phyloP scores from a whole-genome alignment of 2,797 vertebrate species.

The Pristis pectinata region DNA sequence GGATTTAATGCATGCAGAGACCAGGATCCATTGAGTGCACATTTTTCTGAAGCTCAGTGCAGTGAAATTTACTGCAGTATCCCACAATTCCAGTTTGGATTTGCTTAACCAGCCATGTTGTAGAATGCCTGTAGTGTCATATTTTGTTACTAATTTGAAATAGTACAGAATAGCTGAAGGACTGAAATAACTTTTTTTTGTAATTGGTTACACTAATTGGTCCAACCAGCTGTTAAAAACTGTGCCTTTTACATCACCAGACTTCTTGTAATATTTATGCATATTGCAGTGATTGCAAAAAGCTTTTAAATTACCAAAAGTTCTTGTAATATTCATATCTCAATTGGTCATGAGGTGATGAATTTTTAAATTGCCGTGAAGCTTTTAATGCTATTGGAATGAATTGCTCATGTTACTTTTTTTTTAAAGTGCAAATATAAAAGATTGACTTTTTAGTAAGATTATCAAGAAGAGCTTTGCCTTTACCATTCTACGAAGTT shows the following conservation, averaged over 20 bases:
- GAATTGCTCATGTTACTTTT: constrained; percentile 15
- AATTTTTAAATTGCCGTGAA: constrained; percentile 33
- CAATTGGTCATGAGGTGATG: constrained; percentile 19
- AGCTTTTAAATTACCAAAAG: constrained; percentile 23
- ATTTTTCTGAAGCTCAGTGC: not conserved
- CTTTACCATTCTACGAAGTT: not conserved
- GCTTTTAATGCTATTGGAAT: not conserved
- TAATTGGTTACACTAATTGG: constrained; percentile 35
- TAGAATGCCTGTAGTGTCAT: constrained; percentile 15
- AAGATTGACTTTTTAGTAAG: not conserved
- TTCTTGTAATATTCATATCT: constrained; percentile 38
- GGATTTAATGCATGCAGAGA: not conserved
- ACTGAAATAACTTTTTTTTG: constrained; percentile 33
- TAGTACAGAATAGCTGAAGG: constrained; percentile 10
- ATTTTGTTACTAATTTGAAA: constrained; percentile 36
- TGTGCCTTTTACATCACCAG: constrained; percentile 30
- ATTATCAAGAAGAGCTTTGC: not conserved
- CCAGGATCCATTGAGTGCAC: not conserved
- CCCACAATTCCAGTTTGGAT: constrained; percentile 9
- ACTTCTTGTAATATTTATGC: constrained; percentile 37
- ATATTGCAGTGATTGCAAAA: constrained; percentile 32
- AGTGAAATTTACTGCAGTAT: constrained; percentile 34
- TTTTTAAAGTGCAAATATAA: not conserved
- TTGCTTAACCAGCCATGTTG: constrained; percentile 33
- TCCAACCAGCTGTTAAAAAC: constrained; percentile 36